These are phyloP conservation scores for Myodes glareolus DNA, from an alignment of 2,113 vertebrate genomes.

Conservation along the genomic window DNA sequence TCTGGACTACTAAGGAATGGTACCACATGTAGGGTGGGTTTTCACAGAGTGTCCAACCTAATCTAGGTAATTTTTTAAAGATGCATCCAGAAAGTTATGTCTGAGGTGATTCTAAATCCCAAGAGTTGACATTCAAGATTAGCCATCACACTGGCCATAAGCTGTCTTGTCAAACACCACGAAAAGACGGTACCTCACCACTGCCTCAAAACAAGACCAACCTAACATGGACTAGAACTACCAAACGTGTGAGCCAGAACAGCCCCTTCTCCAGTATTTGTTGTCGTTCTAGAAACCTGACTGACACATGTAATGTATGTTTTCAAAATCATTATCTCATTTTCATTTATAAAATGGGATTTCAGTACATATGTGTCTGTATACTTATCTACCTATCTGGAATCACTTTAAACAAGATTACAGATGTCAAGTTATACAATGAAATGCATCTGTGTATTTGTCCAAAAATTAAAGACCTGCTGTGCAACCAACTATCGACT, in stretches of 20 bases:
- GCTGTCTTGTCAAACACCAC: background rate
- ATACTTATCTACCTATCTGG: background rate
- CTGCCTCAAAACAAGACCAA: background rate
- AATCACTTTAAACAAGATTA: slow-evolving; percentile 37
- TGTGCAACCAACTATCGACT: background rate
- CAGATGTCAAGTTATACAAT: background rate
- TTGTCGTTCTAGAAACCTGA: background rate
- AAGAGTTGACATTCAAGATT: background rate
- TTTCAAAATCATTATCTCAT: background rate
- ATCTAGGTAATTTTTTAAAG: background rate
- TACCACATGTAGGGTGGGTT: background rate
- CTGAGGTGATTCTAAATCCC: background rate
- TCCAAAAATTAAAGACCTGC: background rate
- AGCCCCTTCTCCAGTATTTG: background rate
- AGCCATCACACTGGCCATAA: background rate
- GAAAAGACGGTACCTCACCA: background rate
- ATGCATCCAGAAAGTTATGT: background rate
- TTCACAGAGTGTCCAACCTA: background rate
- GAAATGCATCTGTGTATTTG: background rate
- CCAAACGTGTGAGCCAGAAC: background rate
- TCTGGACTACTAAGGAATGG: background rate
- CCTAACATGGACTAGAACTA: background rate
- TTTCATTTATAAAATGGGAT: slow-evolving; percentile 13
- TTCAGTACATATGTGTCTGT: background rate
- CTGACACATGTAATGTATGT: background rate